Conservation (phyloP, 2,888 invertebrate species). For the Epicampocera succincta region DNA sequence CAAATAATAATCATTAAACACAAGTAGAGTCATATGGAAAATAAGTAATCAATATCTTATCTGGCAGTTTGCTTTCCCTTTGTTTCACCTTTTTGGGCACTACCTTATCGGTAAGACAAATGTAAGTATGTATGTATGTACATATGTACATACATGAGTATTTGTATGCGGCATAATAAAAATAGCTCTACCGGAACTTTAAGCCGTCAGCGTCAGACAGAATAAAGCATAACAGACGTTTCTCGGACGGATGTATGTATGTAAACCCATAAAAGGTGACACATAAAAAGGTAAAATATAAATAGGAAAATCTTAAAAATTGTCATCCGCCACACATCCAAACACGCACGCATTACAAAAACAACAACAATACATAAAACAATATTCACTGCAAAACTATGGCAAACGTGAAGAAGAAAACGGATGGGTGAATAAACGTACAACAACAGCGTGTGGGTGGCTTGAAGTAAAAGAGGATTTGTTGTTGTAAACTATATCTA, state of each 20-base stretch:
- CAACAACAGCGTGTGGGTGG: constrained; percentile 53
- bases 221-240: constrained; percentile 28
- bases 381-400: constrained; percentile 46
- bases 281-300: constrained; percentile 23
- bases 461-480: constrained; percentile 7
- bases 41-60: constrained; percentile 13
- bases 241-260: constrained; percentile 60
- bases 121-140: too few species aligned
- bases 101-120: constrained; percentile 19
- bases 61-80: constrained; percentile 1
- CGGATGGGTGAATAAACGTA: constrained; percentile 29
- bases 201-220: constrained; percentile 25
- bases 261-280: constrained; percentile 51
- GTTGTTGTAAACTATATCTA: constrained; percentile 25
- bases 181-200: constrained; percentile 57
- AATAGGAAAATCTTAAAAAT: constrained; percentile 28
- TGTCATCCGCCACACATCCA: constrained; percentile 1
- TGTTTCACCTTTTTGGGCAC: background rate
- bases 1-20: background rate
- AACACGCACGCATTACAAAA: constrained; percentile 30
- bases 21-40: background rate
- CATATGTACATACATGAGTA: background rate
- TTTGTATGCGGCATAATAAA: constrained; percentile 41
- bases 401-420: constrained; percentile 48
- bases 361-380: constrained; percentile 8